phyloP scores from a whole-genome alignment of 2,113 vertebrate genomes.

The Osmerus eperlanus region DNA sequence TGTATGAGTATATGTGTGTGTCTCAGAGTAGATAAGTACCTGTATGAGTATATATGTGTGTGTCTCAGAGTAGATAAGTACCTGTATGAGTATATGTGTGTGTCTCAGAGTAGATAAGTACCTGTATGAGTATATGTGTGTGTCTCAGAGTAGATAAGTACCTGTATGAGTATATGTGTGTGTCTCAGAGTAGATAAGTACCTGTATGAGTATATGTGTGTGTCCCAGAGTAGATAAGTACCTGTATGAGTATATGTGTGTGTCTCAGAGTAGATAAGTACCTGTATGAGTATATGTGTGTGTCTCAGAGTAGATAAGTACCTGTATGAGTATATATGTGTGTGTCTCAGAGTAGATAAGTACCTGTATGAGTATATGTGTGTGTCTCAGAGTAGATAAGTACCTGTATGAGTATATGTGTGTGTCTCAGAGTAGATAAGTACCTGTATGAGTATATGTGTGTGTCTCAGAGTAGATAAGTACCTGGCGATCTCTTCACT shows the following conservation, averaged over 20 bases:
- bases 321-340: slow-evolving; percentile 67
- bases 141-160: slow-evolving; percentile 59
- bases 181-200: slow-evolving; percentile 59
- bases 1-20: slow-evolving; percentile 57
- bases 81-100: slow-evolving; percentile 75
- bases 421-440: too few species aligned
- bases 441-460: neutral
- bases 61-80: slow-evolving; percentile 59
- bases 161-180: slow-evolving; percentile 75
- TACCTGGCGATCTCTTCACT: slow-evolving; percentile 99
- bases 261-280: slow-evolving; percentile 59
- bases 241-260: slow-evolving; percentile 75
- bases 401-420: too few species aligned
- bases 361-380: too few species aligned
- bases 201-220: slow-evolving; percentile 75
- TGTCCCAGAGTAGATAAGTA: slow-evolving; percentile 59
- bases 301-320: slow-evolving; percentile 59
- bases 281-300: slow-evolving; percentile 75
- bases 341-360: too few species aligned
- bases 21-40: slow-evolving; percentile 71
- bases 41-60: slow-evolving; percentile 61
- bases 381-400: neutral
- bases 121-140: slow-evolving; percentile 75
- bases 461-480: slow-evolving; percentile 37
- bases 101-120: slow-evolving; percentile 59